Evolutionary conservation across 2,113 vertebrate species (phyloP), one percentile per base, ranked within the genome.

Genomic region (Grus americana): DNA sequence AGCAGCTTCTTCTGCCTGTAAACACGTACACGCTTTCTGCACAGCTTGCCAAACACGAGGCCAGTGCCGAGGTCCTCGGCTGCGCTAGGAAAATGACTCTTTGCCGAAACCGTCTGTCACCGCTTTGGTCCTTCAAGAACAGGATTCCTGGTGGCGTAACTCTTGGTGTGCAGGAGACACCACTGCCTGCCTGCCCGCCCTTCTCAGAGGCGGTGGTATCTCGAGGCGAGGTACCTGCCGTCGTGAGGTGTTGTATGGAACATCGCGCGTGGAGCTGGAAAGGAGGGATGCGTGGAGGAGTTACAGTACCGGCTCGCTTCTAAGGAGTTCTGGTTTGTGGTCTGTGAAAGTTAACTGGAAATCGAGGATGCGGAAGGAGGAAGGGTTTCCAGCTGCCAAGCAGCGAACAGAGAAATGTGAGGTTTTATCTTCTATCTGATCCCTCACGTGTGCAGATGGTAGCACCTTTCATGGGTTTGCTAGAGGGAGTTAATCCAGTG

Each of bases 251-350:
- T 19, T 6, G 22, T 15, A 5, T 2, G 11, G 29, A 55, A 70
- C 32, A 47, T 8, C 34, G 38, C 27, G 9, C 4, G 1, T 30
- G 10, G 7, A 6, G 40, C 66, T 47, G 55, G n/a, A 13, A 63
- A 23, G 2, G 40, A 47, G 66, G 58, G 15, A 27, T 1, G 22
- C 9, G 34, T 34, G 9, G 55, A 44, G 24, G 47, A 36, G 7
- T 17, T 16, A 4, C n/a, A 3, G 5, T 11, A 10, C 14, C 7
- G 3, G 6, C 40, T 1, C 6, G 34, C 9, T 13, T 30, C 20
- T 36, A 4, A 32, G n/a, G 54, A 16, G 23, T 6, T 34, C 6
- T 13, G 24, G 14, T 34, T 38, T 34, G 5, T 2, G 34, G 34
- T 12, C 55, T 40, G 34, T 30, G 47, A 62, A 22, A 34, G 26